Percentiles rank a stretch among this genome's conserved stretches.
These are phyloP conservation scores for Asbolus verrucosus DNA, from an alignment of 1,140 invertebrate genomes.

Conservation along the genomic window DNA sequence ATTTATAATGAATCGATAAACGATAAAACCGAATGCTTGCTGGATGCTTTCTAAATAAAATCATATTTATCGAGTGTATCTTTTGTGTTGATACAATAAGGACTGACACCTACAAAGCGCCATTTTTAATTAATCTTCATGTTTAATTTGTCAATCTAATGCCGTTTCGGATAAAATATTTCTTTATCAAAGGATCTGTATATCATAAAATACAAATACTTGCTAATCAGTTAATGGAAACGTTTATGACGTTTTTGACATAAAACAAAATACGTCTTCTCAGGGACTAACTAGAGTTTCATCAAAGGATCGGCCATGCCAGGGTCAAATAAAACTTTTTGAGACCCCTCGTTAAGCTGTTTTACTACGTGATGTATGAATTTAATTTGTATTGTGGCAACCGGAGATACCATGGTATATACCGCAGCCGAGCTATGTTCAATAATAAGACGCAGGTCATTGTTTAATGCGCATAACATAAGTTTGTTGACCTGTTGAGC, in stretches of 20 bases:
- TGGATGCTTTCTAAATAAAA: too few species aligned
- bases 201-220: neutral
- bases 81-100: slow-evolving; percentile 10
- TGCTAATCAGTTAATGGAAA: slow-evolving; percentile 2
- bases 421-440: too few species aligned
- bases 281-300: neutral
- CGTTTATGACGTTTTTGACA: neutral
- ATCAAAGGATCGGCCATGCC: neutral
- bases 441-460: too few species aligned
- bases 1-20: too few species aligned
- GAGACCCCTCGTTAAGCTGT: too few species aligned
- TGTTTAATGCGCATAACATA: too few species aligned
- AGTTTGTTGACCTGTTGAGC: too few species aligned
- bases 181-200: neutral
- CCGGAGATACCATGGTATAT: too few species aligned
- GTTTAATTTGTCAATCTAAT: slow-evolving; percentile 24
- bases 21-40: too few species aligned
- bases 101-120: slow-evolving; percentile 24
- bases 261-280: neutral
- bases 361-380: too few species aligned
- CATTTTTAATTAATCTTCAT: slow-evolving; percentile 36
- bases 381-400: too few species aligned
- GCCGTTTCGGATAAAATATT: slow-evolving; percentile 11
- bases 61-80: slow-evolving; percentile 8
- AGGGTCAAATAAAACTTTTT: too few species aligned